Conservation (phyloP, 2,888 invertebrate species). For the Standfussiana lucernea region DNA sequence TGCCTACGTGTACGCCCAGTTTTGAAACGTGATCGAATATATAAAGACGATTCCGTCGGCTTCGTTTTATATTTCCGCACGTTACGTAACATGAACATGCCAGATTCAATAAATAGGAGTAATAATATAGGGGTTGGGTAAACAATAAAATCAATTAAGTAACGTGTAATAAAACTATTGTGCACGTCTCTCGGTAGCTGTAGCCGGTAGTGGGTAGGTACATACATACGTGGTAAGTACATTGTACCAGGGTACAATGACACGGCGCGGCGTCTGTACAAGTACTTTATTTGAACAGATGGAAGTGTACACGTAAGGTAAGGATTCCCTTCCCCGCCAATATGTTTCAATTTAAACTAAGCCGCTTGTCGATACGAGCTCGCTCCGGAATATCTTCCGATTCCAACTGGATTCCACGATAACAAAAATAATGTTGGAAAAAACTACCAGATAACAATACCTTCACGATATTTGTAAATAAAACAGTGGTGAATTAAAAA, state of each 20-base stretch:
- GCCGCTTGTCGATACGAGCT: constrained; percentile 88
- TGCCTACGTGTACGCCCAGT: constrained; percentile 51
- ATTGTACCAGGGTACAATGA: not conserved
- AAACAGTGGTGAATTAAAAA: constrained; percentile 65
- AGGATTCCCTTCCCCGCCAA: constrained; percentile 84
- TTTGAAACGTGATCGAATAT: constrained; percentile 51
- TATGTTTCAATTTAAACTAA: constrained; percentile 90
- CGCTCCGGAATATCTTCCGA: constrained; percentile 82
- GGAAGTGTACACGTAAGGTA: constrained; percentile 80
- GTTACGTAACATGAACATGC: constrained; percentile 37
- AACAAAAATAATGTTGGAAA: constrained; percentile 77
- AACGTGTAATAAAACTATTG: constrained; percentile 43
- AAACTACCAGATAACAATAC: constrained; percentile 64
- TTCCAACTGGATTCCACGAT: constrained; percentile 79
- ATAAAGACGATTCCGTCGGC: constrained; percentile 30
- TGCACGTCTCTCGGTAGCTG: constrained; percentile 35
- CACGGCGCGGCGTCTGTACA: constrained; percentile 47
- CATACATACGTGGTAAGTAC: constrained; percentile 16
- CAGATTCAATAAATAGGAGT: constrained; percentile 36
- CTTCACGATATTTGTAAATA: constrained; percentile 58
- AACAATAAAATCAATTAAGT: constrained; percentile 62
- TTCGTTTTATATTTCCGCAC: constrained; percentile 35
- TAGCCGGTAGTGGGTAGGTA: constrained; percentile 6
- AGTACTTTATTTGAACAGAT: constrained; percentile 79
- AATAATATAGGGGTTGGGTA: constrained; percentile 24